Conservation (phyloP, 2,797 vertebrate species). For the Chaunax sp. region DNA sequence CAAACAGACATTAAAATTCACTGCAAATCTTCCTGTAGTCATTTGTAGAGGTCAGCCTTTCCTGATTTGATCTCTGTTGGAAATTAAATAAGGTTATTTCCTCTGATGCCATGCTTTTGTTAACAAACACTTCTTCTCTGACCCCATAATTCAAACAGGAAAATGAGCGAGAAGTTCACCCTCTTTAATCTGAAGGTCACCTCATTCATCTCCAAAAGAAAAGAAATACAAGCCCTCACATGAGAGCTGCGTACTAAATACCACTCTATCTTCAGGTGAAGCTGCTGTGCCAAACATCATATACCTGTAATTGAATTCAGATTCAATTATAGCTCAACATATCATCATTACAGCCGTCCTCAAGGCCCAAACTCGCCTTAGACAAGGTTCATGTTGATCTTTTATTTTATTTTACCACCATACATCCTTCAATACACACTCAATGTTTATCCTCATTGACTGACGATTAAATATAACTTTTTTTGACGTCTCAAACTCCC, state of each 20-base stretch:
- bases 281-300: slow-evolving; percentile 29
- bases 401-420: slow-evolving; percentile 1
- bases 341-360: slow-evolving; percentile 39
- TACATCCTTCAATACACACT: not conserved
- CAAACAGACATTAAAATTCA: not conserved
- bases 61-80: not conserved
- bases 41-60: not conserved
- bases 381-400: slow-evolving; percentile 3
- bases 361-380: not conserved
- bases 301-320: slow-evolving; percentile 47
- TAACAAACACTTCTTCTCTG: not conserved
- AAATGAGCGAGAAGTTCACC: slow-evolving; percentile 9
- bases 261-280: slow-evolving; percentile 9
- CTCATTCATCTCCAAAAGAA: slow-evolving; percentile 24
- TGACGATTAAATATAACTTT: not conserved
- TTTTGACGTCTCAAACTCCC: not conserved
- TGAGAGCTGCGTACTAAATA: not conserved
- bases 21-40: not conserved
- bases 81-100: not conserved
- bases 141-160: slow-evolving; percentile 24
- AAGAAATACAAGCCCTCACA: not conserved
- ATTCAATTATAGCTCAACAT: slow-evolving; percentile 53
- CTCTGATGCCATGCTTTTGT: not conserved
- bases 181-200: slow-evolving; percentile 35
- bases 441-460: not conserved